Conservation (phyloP, 2,113 vertebrate species). For the Ursus arctos region DNA sequence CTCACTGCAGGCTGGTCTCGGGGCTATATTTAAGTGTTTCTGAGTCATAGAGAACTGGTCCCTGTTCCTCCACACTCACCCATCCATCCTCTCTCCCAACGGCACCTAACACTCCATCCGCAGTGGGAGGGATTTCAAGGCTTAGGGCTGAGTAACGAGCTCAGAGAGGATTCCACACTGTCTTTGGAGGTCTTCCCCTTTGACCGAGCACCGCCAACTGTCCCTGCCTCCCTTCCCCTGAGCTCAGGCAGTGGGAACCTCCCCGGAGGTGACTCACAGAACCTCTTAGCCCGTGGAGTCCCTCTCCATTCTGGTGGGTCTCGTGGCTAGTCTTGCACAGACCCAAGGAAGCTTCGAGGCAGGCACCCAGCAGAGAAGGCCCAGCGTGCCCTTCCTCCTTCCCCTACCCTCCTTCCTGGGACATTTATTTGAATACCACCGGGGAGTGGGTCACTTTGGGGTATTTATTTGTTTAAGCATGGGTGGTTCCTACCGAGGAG, state of each 20-base stretch:
- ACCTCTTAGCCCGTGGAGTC: too few species aligned
- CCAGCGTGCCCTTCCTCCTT: background rate
- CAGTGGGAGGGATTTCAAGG: background rate
- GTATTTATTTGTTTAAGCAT: slow-evolving; percentile 81
- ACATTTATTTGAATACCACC: slow-evolving; percentile 71
- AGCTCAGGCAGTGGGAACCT: background rate
- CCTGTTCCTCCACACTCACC: background rate
- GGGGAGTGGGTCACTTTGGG: slow-evolving; percentile 34
- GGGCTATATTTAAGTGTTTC: background rate
- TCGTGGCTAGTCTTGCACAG: background rate
- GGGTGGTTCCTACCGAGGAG: slow-evolving; percentile 63
- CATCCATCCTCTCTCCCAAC: background rate
- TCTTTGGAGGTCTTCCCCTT: background rate
- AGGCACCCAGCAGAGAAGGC: background rate
- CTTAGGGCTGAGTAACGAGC: background rate
- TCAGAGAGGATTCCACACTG: background rate
- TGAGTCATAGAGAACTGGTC: background rate
- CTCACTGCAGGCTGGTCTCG: background rate
- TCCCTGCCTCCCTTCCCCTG: background rate
- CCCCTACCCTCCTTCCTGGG: slow-evolving; percentile 52
- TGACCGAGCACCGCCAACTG: background rate
- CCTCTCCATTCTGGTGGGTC: background rate
- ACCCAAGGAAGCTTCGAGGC: background rate
- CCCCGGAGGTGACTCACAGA: background rate
- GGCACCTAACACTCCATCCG: background rate